Base-by-base conservation (phyloP, 1,140 invertebrate species). In the Camponotus floridanus region DNA sequence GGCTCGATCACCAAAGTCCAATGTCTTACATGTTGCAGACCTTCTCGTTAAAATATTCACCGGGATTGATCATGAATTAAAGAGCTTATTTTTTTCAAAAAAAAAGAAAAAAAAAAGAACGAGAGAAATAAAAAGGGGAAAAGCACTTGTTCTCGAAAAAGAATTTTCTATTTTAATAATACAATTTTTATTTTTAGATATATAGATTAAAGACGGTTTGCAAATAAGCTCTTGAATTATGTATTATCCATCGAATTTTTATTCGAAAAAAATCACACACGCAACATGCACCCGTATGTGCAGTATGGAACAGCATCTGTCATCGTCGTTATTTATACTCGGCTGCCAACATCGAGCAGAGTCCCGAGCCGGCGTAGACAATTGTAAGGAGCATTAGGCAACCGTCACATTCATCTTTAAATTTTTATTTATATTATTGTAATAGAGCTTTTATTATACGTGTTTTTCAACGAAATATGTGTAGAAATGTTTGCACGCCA, bases 381-480 rank as follows among this genome's bases (percentile, higher is more conserved):
- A 81, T 48, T 64, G 74, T 26, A 87, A 87, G 62, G 65, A 87
- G 79, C 62, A 85, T 67, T 87, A 74, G 85, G 61, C 83, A 85
- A 90, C 71, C 42, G 76, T 83, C 88, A 90, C 88, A 81, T 59
- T 89, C 70, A 88, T 57, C 78, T 88, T 84, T 90, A 45, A 83
- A 83, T 83, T 70, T 83, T 90, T 90, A 88, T 51, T 90, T 90
- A 71, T 90, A 88, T 90, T 84, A 90, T 85, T 90, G 86, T 90
- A 90, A 84, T 90, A 86, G 81, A 85, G 78, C 65, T 83, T 81
- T 78, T 65, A 76, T 87, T 80, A 78, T 88, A 68, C 33, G 7
- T 59, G 48, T 90, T 78, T 65, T 71, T 85, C 62, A 89, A 90
- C 88, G 87, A 89, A 89, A 90, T 76, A 33, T 83, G 26, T 26